Percentiles rank a stretch among this genome's conserved stretches.
phyloP scores from a whole-genome alignment of 2,888 invertebrate genomes.

The Epinotia brunnichana region DNA sequence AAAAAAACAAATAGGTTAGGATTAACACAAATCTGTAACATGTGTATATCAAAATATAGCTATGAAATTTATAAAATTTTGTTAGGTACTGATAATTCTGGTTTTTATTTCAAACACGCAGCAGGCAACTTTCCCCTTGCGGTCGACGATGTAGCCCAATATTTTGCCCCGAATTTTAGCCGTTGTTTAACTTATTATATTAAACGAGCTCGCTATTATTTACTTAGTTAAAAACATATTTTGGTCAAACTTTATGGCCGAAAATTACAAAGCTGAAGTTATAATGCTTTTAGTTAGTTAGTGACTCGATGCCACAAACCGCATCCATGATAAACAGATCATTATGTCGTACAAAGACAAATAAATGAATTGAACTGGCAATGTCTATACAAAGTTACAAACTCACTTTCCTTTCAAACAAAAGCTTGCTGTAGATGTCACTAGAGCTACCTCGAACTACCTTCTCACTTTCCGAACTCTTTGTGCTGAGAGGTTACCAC shows the following conservation, averaged over 20 bases:
- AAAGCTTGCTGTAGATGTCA: too few species aligned
- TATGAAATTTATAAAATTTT: too few species aligned
- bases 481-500: too few species aligned
- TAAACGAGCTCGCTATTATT: constrained; percentile 35
- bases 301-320: constrained; percentile 18
- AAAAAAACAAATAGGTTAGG: too few species aligned
- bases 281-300: background rate
- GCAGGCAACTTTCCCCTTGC: constrained; percentile 23
- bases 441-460: too few species aligned
- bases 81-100: too few species aligned
- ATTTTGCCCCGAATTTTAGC: constrained; percentile 35
- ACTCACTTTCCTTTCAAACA: too few species aligned
- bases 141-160: constrained; percentile 27
- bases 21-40: too few species aligned
- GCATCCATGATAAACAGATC: background rate
- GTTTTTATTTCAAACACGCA: background rate
- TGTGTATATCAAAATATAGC: too few species aligned
- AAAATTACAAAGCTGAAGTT: constrained; percentile 33
- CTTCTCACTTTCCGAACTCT: too few species aligned
- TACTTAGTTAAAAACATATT: constrained; percentile 41
- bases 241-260: constrained; percentile 22
- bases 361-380: background rate
- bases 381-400: too few species aligned
- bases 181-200: constrained; percentile 40
- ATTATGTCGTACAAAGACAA: constrained; percentile 3